Evolutionary conservation across 2,113 vertebrate genomes (phyloP).

Genomic region (Hemicordylus capensis): DNA sequence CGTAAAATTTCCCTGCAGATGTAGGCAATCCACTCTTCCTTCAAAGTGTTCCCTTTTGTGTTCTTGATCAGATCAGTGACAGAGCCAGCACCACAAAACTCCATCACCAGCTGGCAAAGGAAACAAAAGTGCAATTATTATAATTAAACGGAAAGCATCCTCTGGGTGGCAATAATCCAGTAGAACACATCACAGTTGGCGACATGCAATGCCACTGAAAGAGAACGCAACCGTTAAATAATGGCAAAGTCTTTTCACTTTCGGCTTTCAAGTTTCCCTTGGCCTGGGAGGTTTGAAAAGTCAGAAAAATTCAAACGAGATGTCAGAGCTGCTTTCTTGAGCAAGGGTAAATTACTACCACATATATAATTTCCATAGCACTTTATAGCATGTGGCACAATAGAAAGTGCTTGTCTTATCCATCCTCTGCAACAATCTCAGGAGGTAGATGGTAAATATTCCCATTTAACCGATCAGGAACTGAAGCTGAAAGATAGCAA

Average conservation of each 20-base stretch:
- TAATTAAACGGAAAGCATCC: conserved; percentile 4
- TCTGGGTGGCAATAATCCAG: neutral
- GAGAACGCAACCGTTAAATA: neutral
- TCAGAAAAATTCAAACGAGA: conserved; percentile 9
- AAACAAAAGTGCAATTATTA: conserved; percentile 37
- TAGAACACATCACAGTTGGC: neutral
- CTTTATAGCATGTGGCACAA: neutral
- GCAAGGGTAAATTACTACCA: neutral
- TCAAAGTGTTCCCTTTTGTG: conserved; percentile 97
- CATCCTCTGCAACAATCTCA: neutral
- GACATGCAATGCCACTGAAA: neutral
- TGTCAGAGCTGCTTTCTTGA: neutral
- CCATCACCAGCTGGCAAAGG: conserved; percentile 92
- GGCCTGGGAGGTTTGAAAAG: neutral
- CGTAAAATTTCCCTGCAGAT: conserved; percentile 98
- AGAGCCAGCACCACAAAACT: conserved; percentile 96
- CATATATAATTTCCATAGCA: neutral
- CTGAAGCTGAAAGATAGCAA: neutral
- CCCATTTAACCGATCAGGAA: neutral
- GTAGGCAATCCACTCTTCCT: conserved; percentile 99
- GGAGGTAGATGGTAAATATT: neutral
- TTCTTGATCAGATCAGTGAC: conserved; percentile 99
- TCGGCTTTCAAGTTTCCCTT: neutral
- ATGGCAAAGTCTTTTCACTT: neutral
- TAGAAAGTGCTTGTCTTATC: neutral